phyloP scores from a whole-genome alignment of 2,113 vertebrate species.

The Spheniscus mendiculus region DNA sequence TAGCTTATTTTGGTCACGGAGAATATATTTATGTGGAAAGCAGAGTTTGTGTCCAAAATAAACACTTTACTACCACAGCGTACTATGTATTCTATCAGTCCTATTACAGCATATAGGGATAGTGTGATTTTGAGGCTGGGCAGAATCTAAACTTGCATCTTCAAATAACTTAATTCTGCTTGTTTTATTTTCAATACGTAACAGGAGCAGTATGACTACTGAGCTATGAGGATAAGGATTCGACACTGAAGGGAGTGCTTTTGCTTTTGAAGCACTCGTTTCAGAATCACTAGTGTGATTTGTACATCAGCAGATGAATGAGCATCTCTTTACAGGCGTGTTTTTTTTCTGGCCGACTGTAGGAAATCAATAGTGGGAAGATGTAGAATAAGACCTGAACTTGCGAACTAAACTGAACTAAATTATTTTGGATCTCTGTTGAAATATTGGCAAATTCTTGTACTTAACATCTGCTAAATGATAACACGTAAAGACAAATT shows the following conservation, averaged over 20 bases:
- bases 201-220: not conserved
- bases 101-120: not conserved
- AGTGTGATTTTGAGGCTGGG: not conserved
- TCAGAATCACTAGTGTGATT: not conserved
- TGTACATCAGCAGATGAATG: not conserved
- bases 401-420: not conserved
- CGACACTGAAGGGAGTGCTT: not conserved
- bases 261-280: not conserved
- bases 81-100: not conserved
- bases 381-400: not conserved
- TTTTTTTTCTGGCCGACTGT: slow-evolving; percentile 9
- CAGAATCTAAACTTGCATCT: not conserved
- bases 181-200: rapidly evolving
- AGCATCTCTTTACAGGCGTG: not conserved
- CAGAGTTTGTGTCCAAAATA: not conserved
- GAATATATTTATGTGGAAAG: rapidly evolving
- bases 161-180: not conserved
- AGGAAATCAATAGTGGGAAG: not conserved
- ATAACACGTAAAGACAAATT: not conserved
- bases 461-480: not conserved
- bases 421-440: not conserved
- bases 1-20: not conserved
- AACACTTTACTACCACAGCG: rapidly evolving
- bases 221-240: not conserved
- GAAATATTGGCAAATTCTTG: not conserved